Base-by-base conservation (phyloP, 1,140 invertebrate genomes). In the Mercenaria mercenaria region DNA sequence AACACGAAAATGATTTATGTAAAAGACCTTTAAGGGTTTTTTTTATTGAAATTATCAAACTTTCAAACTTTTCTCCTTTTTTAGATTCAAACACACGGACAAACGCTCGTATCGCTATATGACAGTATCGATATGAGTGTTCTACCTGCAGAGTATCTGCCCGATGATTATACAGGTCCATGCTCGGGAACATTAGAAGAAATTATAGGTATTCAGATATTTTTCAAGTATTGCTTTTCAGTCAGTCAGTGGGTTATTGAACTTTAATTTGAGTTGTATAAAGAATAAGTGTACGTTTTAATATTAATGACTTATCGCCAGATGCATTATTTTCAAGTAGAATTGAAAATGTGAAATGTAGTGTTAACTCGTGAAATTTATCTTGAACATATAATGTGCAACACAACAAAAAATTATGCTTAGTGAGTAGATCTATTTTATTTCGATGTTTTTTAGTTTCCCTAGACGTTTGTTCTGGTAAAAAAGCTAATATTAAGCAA, bases 201-300 rank as follows among this genome's bases (percentile, higher is more conserved):
- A n/a, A 39, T 87, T 50, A 61, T 61, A 59, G 84, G 84, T 86
- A 74, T 43, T n/a, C n/a, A n/a, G n/a, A n/a, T n/a, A n/a, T n/a
- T n/a, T n/a, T n/a, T n/a, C n/a, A n/a, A 39, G 10, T 52, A 52
- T 20, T 52, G 47, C 20, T 20, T 52, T 20, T 11, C 10, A 52
- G 10, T 10, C 10, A 10, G 47, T 52, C 47, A 52, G 10, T 10
- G 20, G 10, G 47, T 52, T 52, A 52, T 10, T 52, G 10, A 11
- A 52, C 47, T 52, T 10, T 52, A 10, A 11, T 52, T 11, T 11
- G 20, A 11, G 47, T 11, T 20, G 47, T 52, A 10, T 11, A 11
- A 52, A 11, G 47, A 11, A 52, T 11, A 52, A 11, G 10, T 52
- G 20, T 20, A 11, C 10, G 10, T 52, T 52, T 52, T 11, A 52